These are phyloP conservation scores for Yasuhikotakia modesta DNA, from an alignment of 2,797 vertebrate genomes.

Conservation along the genomic window DNA sequence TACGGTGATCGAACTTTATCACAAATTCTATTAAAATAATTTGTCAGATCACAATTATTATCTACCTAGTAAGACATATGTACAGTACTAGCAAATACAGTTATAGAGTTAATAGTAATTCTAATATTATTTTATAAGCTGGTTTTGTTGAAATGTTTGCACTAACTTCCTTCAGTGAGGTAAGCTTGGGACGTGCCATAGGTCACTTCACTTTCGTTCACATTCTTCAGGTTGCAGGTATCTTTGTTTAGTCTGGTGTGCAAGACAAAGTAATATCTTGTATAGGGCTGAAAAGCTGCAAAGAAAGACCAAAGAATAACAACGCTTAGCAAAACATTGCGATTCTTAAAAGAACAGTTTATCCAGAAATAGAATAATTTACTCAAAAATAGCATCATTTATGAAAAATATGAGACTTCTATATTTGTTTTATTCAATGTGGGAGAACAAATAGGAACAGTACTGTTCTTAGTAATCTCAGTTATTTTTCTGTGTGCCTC, in stretches of 20 bases:
- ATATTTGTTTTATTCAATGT: no score
- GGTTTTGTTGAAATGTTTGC: background rate
- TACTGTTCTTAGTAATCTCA: constrained; percentile 47
- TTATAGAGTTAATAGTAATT: no score
- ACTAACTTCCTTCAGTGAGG: constrained; percentile 79
- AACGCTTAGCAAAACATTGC: background rate
- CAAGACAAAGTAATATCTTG: constrained; percentile 77
- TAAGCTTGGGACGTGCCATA: constrained; percentile 74
- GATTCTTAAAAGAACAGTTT: background rate
- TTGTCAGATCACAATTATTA: no score
- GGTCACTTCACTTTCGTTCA: constrained; percentile 74
- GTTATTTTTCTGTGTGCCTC: constrained; percentile 2
- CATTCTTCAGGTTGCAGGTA: constrained; percentile 70
- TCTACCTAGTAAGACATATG: no score
- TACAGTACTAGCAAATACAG: no score
- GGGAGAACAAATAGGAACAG: background rate
- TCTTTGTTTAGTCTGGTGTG: constrained; percentile 65
- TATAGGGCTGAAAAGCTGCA: constrained; percentile 73
- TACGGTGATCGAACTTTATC: no score
- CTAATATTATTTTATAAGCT: background rate
- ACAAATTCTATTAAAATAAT: no score
- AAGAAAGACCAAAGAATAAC: background rate
- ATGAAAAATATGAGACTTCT: background rate
- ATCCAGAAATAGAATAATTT: background rate
- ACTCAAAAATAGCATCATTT: background rate